A percentile compares a stretch with the other conserved stretches of the same genome.
Conservation (phyloP, 1,140 invertebrate genomes). For the Apis dorsata region DNA sequence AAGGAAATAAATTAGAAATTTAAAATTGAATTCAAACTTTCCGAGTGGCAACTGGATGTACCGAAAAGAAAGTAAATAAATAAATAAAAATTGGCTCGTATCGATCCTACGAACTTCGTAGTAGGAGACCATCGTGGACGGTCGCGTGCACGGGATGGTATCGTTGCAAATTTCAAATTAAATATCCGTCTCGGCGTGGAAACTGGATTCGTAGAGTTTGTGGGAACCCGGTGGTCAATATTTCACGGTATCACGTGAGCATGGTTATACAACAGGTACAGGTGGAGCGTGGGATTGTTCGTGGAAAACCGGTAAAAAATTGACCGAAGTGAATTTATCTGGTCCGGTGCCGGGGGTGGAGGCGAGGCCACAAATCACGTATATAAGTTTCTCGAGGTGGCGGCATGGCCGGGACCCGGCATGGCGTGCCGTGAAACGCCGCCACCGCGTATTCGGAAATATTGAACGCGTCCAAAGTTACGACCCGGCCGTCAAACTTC, state of each 20-base stretch:
- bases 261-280: background rate
- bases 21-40: no score
- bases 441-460: slow-evolving; percentile 57
- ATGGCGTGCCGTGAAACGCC: slow-evolving; percentile 24
- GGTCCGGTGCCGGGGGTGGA: background rate
- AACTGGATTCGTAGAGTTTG: background rate
- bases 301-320: slow-evolving; percentile 51
- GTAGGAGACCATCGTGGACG: background rate
- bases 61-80: no score
- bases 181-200: slow-evolving; percentile 3
- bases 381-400: slow-evolving; percentile 52
- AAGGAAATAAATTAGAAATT: no score
- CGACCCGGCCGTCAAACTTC: slow-evolving; percentile 60
- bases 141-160: background rate
- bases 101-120: background rate
- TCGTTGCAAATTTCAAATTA: slow-evolving; percentile 11
- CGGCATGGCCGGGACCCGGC: background rate
- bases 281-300: slow-evolving; percentile 39
- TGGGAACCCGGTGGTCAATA: slow-evolving; percentile 19
- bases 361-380: slow-evolving; percentile 55
- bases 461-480: slow-evolving; percentile 61
- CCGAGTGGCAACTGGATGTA: background rate
- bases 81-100: background rate
- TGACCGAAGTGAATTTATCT: slow-evolving; percentile 54
- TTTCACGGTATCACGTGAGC: slow-evolving; percentile 28